phyloP scores from a whole-genome alignment of 1,140 invertebrate genomes.

The Apis dorsata region DNA sequence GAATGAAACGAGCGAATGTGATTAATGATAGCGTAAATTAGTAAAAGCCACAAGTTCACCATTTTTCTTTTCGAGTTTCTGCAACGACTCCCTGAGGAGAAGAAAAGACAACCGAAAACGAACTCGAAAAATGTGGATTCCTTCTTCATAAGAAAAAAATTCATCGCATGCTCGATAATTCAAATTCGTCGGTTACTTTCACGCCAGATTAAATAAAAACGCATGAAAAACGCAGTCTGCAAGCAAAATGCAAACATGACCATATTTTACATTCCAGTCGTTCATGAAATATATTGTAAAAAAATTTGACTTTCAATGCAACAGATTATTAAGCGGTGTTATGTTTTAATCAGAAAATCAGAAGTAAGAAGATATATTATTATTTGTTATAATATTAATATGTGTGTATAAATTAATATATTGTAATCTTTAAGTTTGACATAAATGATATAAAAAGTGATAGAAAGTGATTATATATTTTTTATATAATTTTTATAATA shows the following conservation, averaged over 20 bases:
- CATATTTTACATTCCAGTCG: not conserved
- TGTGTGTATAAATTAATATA: no score
- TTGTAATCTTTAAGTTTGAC: no score
- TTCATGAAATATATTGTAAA: not conserved
- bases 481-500: no score
- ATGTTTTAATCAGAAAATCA: no score
- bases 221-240: no score
- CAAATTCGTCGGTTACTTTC: not conserved
- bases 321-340: no score
- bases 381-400: no score
- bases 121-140: conserved; percentile 43
- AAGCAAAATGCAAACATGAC: not conserved
- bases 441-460: no score
- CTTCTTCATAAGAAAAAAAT: conserved; percentile 1
- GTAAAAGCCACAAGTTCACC: conserved; percentile 42
- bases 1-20: conserved; percentile 58
- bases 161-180: conserved; percentile 38
- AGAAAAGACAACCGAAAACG: conserved; percentile 43
- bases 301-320: not conserved
- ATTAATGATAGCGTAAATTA: conserved; percentile 64
- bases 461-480: no score
- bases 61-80: conserved; percentile 58
- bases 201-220: not conserved
- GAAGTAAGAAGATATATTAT: no score
- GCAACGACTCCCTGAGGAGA: conserved; percentile 41